Base-by-base conservation (phyloP, 2,888 invertebrate species). In the Drosophila tanythrix region DNA sequence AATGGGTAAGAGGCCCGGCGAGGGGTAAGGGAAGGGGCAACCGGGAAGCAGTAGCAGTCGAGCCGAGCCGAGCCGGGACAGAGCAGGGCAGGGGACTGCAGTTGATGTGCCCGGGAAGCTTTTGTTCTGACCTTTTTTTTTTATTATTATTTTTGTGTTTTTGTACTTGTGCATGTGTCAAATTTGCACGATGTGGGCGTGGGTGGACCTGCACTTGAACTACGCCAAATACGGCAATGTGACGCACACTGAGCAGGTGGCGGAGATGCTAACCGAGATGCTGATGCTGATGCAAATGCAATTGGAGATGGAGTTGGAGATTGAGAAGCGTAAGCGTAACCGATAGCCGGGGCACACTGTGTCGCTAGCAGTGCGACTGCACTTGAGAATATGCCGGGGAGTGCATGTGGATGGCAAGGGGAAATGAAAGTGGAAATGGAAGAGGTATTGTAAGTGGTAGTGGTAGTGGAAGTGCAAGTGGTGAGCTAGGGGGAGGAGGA, bases 151-250 rank as follows among this genome's bases (percentile, higher is more conserved):
- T 46, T 57, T 62, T 36, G 43, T 18, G 58, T 50, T 52, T 64
- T 79, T 76, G 76, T 82, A 90, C 91, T 91, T 91, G 83, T 91
- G 89, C 92, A 92, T 91, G 91, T 91, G 91, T 91, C 91, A 89
- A 80, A 82, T 88, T 79, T 63, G 67, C 63, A 59, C n/a, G 48
- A 62, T 35, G 29, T 48, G 59, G 52, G 56, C 18, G 46, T 46
- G 46, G 35, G 53, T 38, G 66, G 52, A 48, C 35, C 66, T 84
- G 84, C 86, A 90, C 90, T 90, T 84, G 89, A 90, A 90, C 89
- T 90, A 90, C 84, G 69, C 63, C 64, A 70, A 78, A 78, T 69
- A 57, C 52, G 62, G 50, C 46, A 46, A 46, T 46, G 46, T 25
- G 61, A 35, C 21, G 50, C 35, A 50, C 58, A 21, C 51, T 27